Evolutionary conservation across 37 sponge, comb jelly and placozoan genomes (phyloP), one percentile per base, ranked within the genome.

Genomic region (Eunapius fragilis): DNA sequence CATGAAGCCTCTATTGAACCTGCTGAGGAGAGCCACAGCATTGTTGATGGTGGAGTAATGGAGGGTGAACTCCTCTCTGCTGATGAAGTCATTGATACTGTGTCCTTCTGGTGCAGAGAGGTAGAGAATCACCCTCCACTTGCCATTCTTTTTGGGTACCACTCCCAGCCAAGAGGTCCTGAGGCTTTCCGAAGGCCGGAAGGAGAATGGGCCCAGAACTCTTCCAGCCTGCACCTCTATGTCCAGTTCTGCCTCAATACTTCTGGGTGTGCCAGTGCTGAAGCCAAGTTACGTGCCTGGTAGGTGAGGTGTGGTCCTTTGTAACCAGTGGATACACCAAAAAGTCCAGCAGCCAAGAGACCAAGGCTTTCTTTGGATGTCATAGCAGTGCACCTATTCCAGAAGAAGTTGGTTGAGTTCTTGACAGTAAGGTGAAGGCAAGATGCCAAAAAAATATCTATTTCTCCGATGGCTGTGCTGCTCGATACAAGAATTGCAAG

Each of bases 101-200:
- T 26, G n/a, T 37, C 85, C 85, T 35, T 37, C 48, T n/a, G 85
- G 85, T 76, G 85, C 76, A 24, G 85, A 84, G 2, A 76, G 76
- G 76, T 84, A 67, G 34, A 37, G 27, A 19, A 84, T 84, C 14
- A 84, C 31, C 3, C 85, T 77, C 85, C 85, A 84, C 27, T 76
- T 33, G 25, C 85, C 85, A 45, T 76, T 38, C 23, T 74, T 24
- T 28, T 84, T 84, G n/a, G 83, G 83, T 35, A 82, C 38, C 25
- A 73, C 31, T 24, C 83, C 83, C 35, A 82, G 4, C 23, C 79
- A 48, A 48, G 79, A 82, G 37, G 31, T n/a, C 37, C 73, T 19
- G 24, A 82, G 37, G 37, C 72, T 70, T 19, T 2, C 38, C 25
- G 37, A n/a, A 17, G 72, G 73, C 3, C 22, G 71, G 73, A 25